A percentile compares a stretch with the other conserved stretches of the same genome.
Evolutionary conservation across 2,113 vertebrate genomes (phyloP).

Genomic region (Cranoglanis bouderius): DNA sequence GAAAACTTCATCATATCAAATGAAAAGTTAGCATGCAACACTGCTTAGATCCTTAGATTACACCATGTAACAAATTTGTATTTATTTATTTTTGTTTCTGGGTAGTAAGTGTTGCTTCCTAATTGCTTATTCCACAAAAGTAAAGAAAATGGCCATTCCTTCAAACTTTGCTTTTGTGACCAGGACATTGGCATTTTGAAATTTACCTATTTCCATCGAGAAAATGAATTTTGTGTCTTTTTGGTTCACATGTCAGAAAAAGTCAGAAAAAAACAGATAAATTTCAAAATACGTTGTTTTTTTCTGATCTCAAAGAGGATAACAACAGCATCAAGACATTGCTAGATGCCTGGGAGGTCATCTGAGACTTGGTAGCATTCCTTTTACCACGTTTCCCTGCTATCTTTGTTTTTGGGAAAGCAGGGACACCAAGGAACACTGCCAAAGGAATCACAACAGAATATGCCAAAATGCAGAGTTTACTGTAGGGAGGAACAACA

Average conservation of each 20-base stretch:
- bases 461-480: background rate
- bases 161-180: too few species aligned
- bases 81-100: background rate
- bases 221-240: background rate
- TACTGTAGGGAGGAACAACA: background rate
- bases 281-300: too few species aligned
- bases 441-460: background rate
- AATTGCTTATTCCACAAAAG: background rate
- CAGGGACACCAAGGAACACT: background rate
- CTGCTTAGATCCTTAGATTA: background rate
- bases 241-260: background rate
- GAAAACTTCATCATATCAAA: background rate
- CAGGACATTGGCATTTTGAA: too few species aligned
- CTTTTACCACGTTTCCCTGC: background rate
- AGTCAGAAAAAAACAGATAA: background rate
- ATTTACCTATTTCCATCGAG: too few species aligned
- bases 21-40: background rate
- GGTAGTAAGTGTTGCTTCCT: background rate
- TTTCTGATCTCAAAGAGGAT: too few species aligned
- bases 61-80: background rate
- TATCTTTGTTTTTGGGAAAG: background rate
- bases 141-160: background rate
- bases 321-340: too few species aligned
- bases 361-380: background rate
- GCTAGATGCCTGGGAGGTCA: too few species aligned